Conservation (phyloP, 2,113 vertebrate genomes). For the Naja naja region DNA sequence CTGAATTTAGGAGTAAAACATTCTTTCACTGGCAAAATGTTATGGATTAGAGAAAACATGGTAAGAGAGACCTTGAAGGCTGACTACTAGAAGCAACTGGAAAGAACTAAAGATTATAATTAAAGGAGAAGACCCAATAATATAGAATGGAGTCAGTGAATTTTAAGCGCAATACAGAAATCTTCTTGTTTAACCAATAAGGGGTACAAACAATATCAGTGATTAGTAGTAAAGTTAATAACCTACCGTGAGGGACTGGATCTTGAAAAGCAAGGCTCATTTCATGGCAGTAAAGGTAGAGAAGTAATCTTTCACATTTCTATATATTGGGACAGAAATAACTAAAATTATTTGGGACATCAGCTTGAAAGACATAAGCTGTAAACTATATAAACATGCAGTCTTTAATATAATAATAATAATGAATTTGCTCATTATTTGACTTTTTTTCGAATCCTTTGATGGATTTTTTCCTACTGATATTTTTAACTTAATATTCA, state of each 20-base stretch:
- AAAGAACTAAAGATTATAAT: neutral
- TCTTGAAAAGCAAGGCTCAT: conserved; percentile 83
- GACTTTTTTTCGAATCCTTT: neutral
- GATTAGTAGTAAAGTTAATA: conserved; percentile 12
- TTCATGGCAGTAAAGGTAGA: conserved; percentile 80
- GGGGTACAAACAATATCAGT: neutral
- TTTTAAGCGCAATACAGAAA: neutral
- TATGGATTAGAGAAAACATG: neutral
- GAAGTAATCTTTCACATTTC: conserved; percentile 78
- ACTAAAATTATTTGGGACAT: neutral
- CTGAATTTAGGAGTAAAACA: too few relatives aligned
- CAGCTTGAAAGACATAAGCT: neutral
- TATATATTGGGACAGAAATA: conserved; percentile 51
- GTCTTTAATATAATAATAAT: neutral
- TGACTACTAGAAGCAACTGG: neutral
- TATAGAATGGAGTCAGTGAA: neutral
- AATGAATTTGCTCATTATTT: neutral
- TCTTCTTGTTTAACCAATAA: neutral
- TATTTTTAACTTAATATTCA: neutral
- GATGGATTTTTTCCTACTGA: neutral
- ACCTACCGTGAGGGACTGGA: conserved; percentile 78
- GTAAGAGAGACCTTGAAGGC: neutral
- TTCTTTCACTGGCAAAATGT: neutral
- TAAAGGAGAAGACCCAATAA: neutral
- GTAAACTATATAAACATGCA: neutral